Percentiles rank a stretch among this genome's conserved stretches.
Conservation (phyloP, 1,140 invertebrate genomes). For the Lepidurus apus region DNA sequence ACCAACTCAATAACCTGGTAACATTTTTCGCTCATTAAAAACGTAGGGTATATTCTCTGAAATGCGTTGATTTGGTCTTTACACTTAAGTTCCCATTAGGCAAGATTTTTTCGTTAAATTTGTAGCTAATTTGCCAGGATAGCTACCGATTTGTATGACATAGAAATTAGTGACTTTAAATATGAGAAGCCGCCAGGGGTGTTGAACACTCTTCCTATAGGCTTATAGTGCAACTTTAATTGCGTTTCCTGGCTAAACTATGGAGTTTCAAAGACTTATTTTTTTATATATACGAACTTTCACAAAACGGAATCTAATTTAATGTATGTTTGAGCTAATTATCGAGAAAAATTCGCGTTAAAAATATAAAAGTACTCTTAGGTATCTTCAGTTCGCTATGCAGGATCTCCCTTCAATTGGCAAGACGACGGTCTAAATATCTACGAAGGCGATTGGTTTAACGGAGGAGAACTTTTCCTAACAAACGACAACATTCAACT, state of each 20-base stretch:
- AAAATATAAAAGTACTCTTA: not conserved
- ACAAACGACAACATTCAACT: slow-evolving; percentile 22
- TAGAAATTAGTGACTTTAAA: no score
- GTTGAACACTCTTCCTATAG: no score
- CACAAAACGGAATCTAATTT: no score
- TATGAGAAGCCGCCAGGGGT: no score
- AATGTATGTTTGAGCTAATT: no score
- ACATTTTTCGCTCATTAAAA: slow-evolving; percentile 8
- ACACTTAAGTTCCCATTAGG: no score
- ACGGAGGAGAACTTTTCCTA: slow-evolving; percentile 25
- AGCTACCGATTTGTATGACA: no score
- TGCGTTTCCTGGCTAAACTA: no score
- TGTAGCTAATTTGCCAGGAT: no score
- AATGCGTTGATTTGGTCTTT: no score
- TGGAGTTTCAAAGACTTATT: not conserved
- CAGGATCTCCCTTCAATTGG: slow-evolving; percentile 30
- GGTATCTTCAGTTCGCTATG: slow-evolving; percentile 32
- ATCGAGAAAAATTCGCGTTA: not conserved
- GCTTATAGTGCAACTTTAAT: no score
- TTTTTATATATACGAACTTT: not conserved
- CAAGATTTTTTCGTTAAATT: no score
- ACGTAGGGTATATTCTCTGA: not conserved
- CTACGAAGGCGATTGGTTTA: slow-evolving; percentile 33
- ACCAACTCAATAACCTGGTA: slow-evolving; percentile 30
- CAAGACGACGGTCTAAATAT: slow-evolving; percentile 31